A percentile compares a stretch with the other conserved stretches of the same genome.
Evolutionary conservation across 2,797 vertebrate species (phyloP).

Genomic region (Anniella stebbinsi): DNA sequence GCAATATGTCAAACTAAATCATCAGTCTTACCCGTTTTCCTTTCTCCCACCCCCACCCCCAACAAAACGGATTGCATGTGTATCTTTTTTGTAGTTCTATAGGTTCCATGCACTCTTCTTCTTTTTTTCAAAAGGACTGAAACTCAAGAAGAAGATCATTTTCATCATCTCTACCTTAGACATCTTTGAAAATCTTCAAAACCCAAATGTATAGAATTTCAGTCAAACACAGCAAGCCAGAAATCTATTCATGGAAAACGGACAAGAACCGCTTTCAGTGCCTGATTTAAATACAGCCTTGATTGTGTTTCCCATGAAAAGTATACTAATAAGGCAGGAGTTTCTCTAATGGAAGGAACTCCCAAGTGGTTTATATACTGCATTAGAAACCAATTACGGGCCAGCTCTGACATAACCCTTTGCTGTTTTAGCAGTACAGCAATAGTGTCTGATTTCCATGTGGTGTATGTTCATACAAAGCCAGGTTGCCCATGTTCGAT

Average conservation of each 20-base stretch:
- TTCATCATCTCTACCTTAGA: background rate
- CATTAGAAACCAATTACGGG: constrained; percentile 12
- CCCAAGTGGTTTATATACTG: constrained; percentile 27
- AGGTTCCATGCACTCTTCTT: background rate
- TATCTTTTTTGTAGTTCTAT: background rate
- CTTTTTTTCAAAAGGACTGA: constrained; percentile 10
- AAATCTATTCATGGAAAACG: constrained; percentile 44
- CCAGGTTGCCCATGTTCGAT: background rate
- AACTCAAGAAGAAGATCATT: constrained; percentile 29
- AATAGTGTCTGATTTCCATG: background rate
- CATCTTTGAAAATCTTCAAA: constrained; percentile 25
- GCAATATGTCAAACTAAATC: background rate
- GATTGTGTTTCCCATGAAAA: constrained; percentile 37
- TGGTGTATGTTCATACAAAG: background rate
- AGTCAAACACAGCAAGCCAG: constrained; percentile 23
- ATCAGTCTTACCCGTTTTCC: background rate
- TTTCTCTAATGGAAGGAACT: constrained; percentile 32
- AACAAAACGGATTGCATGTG: background rate
- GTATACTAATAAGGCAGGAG: constrained; percentile 45
- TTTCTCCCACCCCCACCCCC: background rate
- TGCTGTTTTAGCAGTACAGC: background rate
- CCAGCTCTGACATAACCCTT: background rate
- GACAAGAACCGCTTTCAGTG: constrained; percentile 3
- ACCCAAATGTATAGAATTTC: constrained; percentile 36
- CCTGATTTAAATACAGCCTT: constrained; percentile 42